Percentiles rank a stretch among this genome's conserved stretches.
Conservation (phyloP, 2,113 vertebrate genomes). For the Bagarius yarrelli region DNA sequence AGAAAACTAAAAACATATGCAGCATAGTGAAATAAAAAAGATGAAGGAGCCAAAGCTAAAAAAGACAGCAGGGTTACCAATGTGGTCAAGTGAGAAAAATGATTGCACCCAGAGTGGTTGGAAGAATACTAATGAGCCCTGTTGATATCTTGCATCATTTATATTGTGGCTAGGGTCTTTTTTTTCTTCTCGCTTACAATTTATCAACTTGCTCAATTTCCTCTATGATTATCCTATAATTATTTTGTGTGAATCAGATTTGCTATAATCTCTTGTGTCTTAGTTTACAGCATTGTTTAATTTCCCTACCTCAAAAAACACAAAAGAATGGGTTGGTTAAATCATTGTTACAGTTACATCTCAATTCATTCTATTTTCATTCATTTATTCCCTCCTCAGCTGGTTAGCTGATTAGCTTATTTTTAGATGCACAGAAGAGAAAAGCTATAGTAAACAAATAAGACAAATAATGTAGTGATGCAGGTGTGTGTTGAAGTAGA, state of each 20-base stretch:
- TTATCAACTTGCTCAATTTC: neutral
- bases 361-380: neutral
- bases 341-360: neutral
- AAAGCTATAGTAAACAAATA: too few relatives aligned
- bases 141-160: conserved; percentile 24
- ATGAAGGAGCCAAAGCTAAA: neutral
- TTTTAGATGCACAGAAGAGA: too few relatives aligned
- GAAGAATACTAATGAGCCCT: conserved; percentile 41
- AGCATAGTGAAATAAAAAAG: neutral
- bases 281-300: neutral
- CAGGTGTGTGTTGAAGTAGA: too few relatives aligned
- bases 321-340: neutral
- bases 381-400: neutral
- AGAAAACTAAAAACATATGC: neutral
- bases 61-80: conserved; percentile 25
- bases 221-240: neutral
- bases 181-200: neutral
- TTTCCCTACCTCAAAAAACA: neutral
- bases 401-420: conserved; percentile 14
- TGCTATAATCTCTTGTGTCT: neutral
- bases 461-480: conserved; percentile 2
- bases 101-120: conserved; percentile 38
- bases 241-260: conserved; percentile 1
- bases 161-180: neutral
- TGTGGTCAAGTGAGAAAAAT: conserved; percentile 25